phyloP scores from a whole-genome alignment of 2,888 invertebrate genomes.

The Axea sp. region DNA sequence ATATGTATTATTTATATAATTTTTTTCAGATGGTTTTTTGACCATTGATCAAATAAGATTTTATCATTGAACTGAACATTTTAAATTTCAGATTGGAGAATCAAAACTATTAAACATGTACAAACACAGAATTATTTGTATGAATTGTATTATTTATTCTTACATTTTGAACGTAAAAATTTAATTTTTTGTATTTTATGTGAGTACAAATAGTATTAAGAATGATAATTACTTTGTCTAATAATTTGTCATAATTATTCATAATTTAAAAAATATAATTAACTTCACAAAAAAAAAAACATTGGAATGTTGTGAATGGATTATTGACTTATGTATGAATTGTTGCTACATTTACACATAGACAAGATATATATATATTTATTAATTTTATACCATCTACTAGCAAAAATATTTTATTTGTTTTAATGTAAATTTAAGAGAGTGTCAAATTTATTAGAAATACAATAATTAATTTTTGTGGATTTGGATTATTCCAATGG shows the following conservation, averaged over 20 bases:
- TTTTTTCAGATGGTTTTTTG: too few species aligned
- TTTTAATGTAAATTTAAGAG: constrained; percentile 6
- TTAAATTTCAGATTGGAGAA: background rate
- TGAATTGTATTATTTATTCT: constrained; percentile 5
- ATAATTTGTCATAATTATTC: background rate
- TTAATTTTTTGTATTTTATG: constrained; percentile 6
- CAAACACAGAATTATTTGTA: constrained; percentile 1
- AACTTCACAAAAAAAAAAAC: background rate
- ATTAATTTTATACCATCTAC: background rate
- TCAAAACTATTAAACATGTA: constrained; percentile 5
- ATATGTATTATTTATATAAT: too few species aligned
- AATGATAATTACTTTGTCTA: background rate
- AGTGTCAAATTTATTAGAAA: background rate
- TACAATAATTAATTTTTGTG: background rate
- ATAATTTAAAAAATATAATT: background rate
- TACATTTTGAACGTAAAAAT: background rate
- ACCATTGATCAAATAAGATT: too few species aligned
- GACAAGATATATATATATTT: constrained; percentile 1
- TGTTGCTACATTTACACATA: constrained; percentile 1
- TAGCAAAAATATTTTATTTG: background rate
- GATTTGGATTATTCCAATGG: too few species aligned
- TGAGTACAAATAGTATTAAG: constrained; percentile 27
- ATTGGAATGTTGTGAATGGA: background rate
- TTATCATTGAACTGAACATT: too few species aligned
- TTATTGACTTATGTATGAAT: background rate